Base-by-base conservation (phyloP, 2,888 invertebrate genomes). In the Poecilus cupreus region DNA sequence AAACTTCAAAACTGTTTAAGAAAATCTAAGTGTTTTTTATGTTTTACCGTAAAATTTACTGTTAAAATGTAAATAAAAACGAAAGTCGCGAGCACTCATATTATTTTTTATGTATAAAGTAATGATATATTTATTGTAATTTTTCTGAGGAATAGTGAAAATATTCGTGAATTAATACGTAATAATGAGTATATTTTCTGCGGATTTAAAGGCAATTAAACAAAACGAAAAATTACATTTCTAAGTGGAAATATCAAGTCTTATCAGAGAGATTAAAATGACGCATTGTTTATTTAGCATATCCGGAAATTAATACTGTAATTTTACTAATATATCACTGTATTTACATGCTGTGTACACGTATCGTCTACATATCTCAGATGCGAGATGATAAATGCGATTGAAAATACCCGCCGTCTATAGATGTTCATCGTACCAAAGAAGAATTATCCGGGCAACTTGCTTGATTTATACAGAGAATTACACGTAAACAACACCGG, bases 271-370 rank as follows among this genome's bases (percentile, higher is more conserved):
- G 72, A 72, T 72, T 72, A 72, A 72, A 46, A 72, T 72, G 72
- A 72, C 24, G 72, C 72, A 72, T 72, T 72, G 72, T 72, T 72
- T 72, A 72, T 46, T 72, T 72, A 72, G 16, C 72, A 72, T 72
- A 72, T 46, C 43, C 72, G 43, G 72, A 46, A 24, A 72, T 72
- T 43, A 46, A 72, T 72, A 72, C 46, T 46, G 46, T 72, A 72
- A 72, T 72, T 72, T 72, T 37, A 46, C 46, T 72, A 72, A 72
- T 72, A 72, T 72, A 72, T 72, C 72, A 72, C 72, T 72, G 43
- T 46, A 72, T 46, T 72, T 46, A 68, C 68, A 68, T 68, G 39
- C 20, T 37, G n/a, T 22, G n/a, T 68, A 20, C 11, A 43, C 11
- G 13, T 72, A 72, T 72, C 46, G 24, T 18, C 22, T 72, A 72